Evolutionary conservation across 2,888 invertebrate genomes (phyloP).

Genomic region (Agriopis aurantiaria): DNA sequence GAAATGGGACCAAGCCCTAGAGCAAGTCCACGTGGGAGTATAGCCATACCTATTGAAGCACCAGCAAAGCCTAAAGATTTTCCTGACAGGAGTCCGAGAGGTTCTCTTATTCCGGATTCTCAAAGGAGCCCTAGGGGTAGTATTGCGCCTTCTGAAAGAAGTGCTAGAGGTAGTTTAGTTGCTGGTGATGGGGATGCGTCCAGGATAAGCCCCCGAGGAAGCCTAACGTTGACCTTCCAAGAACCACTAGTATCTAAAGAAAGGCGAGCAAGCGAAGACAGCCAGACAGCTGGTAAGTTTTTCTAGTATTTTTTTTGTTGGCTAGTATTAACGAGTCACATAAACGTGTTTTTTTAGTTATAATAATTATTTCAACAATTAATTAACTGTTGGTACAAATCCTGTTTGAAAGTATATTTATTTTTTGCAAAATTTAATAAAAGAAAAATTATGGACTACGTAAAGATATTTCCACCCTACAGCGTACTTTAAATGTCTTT

Average conservation of each 20-base stretch:
- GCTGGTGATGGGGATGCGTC: slow-evolving; percentile 72
- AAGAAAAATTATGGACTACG: not conserved
- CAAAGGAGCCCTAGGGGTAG: slow-evolving; percentile 88
- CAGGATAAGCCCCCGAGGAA: slow-evolving; percentile 85
- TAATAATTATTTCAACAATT: no score
- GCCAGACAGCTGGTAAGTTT: slow-evolving; percentile 79
- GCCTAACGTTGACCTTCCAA: slow-evolving; percentile 87
- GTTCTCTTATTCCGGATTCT: slow-evolving; percentile 86
- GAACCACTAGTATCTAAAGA: slow-evolving; percentile 85
- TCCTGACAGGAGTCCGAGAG: slow-evolving; percentile 84
- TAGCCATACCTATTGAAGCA: slow-evolving; percentile 70
- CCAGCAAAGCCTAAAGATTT: slow-evolving; percentile 74
- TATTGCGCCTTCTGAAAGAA: slow-evolving; percentile 84
- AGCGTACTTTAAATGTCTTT: not conserved
- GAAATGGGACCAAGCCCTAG: slow-evolving; percentile 83
- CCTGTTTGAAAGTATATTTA: not conserved
- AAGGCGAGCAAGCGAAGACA: slow-evolving; percentile 87
- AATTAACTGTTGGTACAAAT: not conserved
- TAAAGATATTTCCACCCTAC: not conserved
- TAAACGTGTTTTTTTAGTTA: no score
- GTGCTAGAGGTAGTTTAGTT: slow-evolving; percentile 76
- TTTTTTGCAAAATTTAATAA: not conserved
- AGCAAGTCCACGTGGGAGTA: slow-evolving; percentile 87
- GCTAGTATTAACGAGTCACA: not conserved
- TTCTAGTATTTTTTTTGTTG: not conserved